These are phyloP conservation scores for Valencia hispanica DNA, from an alignment of 2,797 vertebrate genomes.

Conservation along the genomic window DNA sequence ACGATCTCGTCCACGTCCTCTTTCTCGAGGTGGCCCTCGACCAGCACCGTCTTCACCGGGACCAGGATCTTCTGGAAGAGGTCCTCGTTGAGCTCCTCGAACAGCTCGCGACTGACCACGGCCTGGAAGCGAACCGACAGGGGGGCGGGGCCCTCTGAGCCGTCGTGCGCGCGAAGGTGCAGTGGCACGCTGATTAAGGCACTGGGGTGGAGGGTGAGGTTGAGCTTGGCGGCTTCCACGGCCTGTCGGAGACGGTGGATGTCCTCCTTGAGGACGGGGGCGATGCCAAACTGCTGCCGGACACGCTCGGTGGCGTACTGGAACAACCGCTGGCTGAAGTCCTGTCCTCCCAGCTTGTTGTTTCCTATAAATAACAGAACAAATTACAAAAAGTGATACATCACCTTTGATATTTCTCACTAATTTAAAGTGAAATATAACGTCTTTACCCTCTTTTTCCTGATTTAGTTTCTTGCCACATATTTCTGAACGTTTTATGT, in stretches of 20 bases:
- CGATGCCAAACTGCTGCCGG: constrained; percentile 79
- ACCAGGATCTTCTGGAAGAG: constrained; percentile 95
- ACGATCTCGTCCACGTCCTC: constrained; percentile 95
- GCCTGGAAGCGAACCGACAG: constrained; percentile 82
- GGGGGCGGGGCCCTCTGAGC: constrained; percentile 15
- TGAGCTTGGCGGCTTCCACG: constrained; percentile 92
- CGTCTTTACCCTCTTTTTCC: neutral
- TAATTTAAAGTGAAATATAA: neutral
- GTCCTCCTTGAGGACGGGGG: constrained; percentile 89
- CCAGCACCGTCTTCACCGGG: constrained; percentile 89
- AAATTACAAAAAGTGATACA: neutral
- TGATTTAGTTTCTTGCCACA: too few species aligned
- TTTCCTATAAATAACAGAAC: constrained; percentile 79
- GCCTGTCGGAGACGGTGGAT: constrained; percentile 90
- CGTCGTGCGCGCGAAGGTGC: constrained; percentile 69
- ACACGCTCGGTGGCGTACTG: constrained; percentile 86
- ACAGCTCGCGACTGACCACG: constrained; percentile 85
- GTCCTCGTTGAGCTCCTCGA: constrained; percentile 92
- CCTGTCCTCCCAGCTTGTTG: constrained; percentile 97
- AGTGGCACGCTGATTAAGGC: constrained; percentile 80
- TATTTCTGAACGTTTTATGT: too few species aligned
- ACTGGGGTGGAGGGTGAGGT: constrained; percentile 85
- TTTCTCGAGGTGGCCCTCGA: constrained; percentile 87
- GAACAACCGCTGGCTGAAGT: constrained; percentile 95
- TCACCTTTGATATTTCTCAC: neutral